phyloP scores from a whole-genome alignment of 2,888 invertebrate genomes.

The Neoscelio sp. region DNA sequence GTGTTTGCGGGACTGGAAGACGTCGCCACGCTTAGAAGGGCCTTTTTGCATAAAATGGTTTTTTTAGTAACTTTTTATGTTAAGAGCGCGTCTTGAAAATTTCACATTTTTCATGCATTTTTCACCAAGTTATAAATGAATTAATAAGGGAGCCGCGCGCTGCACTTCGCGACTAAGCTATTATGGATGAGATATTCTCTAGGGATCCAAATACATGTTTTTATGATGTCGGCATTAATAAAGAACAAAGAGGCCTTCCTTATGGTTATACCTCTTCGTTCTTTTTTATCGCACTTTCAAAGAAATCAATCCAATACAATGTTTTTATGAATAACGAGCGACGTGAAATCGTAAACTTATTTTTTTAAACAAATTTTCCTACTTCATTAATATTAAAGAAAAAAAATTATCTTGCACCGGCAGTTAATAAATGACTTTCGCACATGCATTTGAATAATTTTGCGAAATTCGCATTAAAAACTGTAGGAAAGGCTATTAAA shows the following conservation, averaged over 20 bases:
- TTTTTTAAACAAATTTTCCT: too few relatives aligned
- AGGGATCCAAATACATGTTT: constrained; percentile 53
- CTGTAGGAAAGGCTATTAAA: constrained; percentile 28
- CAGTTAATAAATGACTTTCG: constrained; percentile 14
- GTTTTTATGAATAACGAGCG: background rate
- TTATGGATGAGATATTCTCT: constrained; percentile 51
- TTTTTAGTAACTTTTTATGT: constrained; percentile 7
- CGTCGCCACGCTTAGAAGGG: too few relatives aligned
- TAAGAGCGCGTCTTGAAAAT: constrained; percentile 16
- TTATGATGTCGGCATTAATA: constrained; percentile 38
- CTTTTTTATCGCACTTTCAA: background rate
- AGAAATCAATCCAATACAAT: background rate
- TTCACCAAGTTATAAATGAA: constrained; percentile 42
- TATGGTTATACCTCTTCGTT: constrained; percentile 12
- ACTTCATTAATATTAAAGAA: background rate
- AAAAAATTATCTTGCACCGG: background rate
- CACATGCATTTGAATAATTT: constrained; percentile 14
- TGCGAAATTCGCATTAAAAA: constrained; percentile 44
- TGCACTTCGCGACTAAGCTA: constrained; percentile 51
- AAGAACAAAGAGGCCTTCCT: constrained; percentile 33
- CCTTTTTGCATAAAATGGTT: constrained; percentile 18
- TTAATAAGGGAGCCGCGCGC: constrained; percentile 43
- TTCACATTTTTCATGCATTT: constrained; percentile 26
- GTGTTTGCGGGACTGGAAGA: too few relatives aligned
- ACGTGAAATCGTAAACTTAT: too few relatives aligned